These are phyloP conservation scores for Lymantria dispar DNA, from an alignment of 2,888 invertebrate genomes.

Conservation along the genomic window DNA sequence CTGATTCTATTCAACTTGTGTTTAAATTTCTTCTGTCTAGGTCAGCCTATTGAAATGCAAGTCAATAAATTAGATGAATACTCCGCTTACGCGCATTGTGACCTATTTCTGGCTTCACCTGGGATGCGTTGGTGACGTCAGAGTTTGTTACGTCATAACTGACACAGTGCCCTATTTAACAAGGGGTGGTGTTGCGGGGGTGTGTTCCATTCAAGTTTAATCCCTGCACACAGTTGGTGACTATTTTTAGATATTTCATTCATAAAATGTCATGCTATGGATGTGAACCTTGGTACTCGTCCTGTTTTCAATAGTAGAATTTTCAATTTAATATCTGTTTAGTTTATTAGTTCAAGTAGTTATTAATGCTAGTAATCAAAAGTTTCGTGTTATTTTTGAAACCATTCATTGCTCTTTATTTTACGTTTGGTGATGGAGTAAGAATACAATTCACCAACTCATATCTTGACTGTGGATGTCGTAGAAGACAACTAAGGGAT, in stretches of 20 bases:
- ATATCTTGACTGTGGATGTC: no score
- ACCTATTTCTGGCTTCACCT: slow-evolving; percentile 56
- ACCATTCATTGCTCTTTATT: no score
- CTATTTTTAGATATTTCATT: slow-evolving; percentile 75
- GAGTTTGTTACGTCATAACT: slow-evolving; percentile 56
- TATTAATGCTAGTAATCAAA: no score
- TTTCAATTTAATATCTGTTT: no score
- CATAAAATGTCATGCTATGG: slow-evolving; percentile 49
- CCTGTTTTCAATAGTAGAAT: no score
- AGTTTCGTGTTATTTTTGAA: no score
- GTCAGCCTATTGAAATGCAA: neutral
- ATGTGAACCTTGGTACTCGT: slow-evolving; percentile 11
- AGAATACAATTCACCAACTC: no score
- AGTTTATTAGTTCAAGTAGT: no score
- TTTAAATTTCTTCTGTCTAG: neutral
- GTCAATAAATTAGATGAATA: slow-evolving; percentile 2
- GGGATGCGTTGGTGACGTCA: slow-evolving; percentile 71
- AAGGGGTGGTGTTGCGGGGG: slow-evolving; percentile 34
- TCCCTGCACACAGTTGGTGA: slow-evolving; percentile 44
- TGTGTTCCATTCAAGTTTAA: slow-evolving; percentile 67
- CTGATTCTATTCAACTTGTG: neutral
- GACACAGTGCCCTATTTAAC: slow-evolving; percentile 71
- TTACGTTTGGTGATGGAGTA: no score
- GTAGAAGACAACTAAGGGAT: no score
- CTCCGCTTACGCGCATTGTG: slow-evolving; percentile 34